These are phyloP conservation scores for Paedocypris micromegethes DNA, from an alignment of 2,797 vertebrate genomes.

Conservation along the genomic window DNA sequence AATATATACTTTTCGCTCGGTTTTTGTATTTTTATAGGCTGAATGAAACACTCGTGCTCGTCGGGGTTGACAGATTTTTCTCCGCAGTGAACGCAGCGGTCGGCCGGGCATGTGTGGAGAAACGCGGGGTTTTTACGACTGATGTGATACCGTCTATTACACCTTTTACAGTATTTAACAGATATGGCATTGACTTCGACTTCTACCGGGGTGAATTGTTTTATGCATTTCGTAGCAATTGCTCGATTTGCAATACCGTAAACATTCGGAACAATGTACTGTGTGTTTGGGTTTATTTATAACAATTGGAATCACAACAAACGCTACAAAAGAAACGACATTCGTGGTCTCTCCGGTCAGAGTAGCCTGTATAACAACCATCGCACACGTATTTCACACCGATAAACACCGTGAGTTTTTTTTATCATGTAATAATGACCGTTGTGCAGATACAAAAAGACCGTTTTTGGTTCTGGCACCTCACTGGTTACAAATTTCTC, in stretches of 20 bases:
- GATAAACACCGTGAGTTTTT: neutral
- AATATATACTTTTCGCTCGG: neutral
- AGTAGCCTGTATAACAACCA: neutral
- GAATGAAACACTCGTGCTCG: neutral
- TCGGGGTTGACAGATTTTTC: neutral
- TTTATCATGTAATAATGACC: neutral
- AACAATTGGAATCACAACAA: neutral
- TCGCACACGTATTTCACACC: neutral
- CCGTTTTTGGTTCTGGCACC: neutral
- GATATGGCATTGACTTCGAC: neutral
- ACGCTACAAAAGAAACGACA: neutral
- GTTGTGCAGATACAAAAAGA: neutral
- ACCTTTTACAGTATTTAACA: neutral
- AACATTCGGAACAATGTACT: neutral
- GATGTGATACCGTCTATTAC: neutral
- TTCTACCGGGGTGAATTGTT: neutral
- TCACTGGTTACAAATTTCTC: neutral
- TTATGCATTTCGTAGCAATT: neutral
- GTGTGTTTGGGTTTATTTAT: neutral
- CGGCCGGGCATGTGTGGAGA: neutral
- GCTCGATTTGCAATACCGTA: neutral
- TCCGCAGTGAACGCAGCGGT: neutral
- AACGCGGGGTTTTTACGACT: neutral
- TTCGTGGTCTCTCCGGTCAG: neutral
- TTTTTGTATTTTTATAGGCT: neutral